Conservation (phyloP, 2,113 vertebrate species). For the Campylorhamphus procurvoides region DNA sequence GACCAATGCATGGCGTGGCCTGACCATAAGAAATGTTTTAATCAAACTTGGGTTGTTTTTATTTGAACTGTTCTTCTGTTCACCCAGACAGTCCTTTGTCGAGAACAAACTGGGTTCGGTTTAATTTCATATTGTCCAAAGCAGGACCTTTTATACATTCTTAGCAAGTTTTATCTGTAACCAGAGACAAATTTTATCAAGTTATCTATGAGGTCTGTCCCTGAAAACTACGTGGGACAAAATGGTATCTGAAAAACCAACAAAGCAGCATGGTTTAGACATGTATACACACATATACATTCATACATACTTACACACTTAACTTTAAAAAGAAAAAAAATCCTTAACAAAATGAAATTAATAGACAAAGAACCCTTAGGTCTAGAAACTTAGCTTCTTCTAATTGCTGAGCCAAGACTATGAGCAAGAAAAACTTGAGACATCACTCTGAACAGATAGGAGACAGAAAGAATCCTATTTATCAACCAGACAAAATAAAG, state of each 20-base stretch:
- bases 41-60: neutral
- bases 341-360: neutral
- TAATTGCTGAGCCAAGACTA: neutral
- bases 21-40: neutral
- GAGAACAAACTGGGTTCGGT: neutral
- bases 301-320: neutral
- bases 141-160: neutral
- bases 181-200: neutral
- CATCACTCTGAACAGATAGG: neutral
- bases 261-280: neutral
- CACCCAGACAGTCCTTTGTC: neutral
- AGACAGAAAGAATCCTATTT: neutral
- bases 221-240: neutral
- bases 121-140: neutral
- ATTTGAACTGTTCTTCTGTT: neutral
- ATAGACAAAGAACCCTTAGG: neutral
- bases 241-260: neutral
- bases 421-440: neutral
- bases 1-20: neutral
- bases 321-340: neutral
- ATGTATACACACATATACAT: accelerated
- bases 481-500: neutral
- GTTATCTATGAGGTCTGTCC: neutral
- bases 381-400: neutral
- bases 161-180: neutral